Evolutionary conservation across 23 tunicate genomes (phyloP).

Genomic region (Aplidium turbinatum): DNA sequence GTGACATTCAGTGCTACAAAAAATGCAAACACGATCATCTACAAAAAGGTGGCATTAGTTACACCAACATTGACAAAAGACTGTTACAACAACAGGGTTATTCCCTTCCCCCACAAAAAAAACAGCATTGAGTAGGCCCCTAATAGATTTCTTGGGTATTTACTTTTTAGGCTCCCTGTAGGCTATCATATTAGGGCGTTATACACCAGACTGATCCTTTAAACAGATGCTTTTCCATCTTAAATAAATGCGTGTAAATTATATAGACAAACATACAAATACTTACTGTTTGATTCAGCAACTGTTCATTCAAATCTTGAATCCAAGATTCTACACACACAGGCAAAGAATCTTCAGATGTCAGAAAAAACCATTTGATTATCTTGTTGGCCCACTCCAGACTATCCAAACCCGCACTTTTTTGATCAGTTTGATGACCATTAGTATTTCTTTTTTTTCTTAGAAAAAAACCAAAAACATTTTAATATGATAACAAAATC

Average conservation of each 20-base stretch:
- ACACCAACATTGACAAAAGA: no score
- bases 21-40: no score
- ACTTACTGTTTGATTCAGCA: conserved; percentile 52
- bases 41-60: no score
- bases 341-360: conserved; percentile 42
- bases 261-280: background rate
- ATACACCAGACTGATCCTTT: no score
- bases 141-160: no score
- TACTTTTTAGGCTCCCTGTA: background rate
- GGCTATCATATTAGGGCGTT: background rate
- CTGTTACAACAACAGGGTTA: no score
- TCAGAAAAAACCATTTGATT: conserved; percentile 46
- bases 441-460: background rate
- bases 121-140: no score
- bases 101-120: no score
- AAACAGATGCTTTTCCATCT: no score
- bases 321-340: conserved; percentile 54
- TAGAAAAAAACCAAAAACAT: background rate
- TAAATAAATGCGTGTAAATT: no score
- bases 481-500: no score
- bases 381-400: conserved; percentile 68
- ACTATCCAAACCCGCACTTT: background rate
- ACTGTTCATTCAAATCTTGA: conserved; percentile 54
- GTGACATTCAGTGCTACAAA: no score
- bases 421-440: background rate